Evolutionary conservation across 2,888 invertebrate species (phyloP).

Genomic region (Oligia latruncula): DNA sequence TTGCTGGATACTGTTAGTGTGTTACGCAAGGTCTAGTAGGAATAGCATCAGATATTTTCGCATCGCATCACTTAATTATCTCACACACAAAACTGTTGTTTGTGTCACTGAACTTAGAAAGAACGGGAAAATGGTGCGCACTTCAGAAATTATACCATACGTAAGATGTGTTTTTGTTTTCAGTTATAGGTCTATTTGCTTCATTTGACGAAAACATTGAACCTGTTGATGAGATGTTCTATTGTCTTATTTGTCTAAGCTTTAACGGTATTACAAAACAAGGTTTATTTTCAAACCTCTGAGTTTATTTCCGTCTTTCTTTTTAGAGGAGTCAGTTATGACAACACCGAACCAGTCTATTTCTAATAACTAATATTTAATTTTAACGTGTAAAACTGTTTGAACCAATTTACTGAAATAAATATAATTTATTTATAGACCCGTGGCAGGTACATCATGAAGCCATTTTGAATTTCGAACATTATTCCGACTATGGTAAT

Average conservation of each 20-base stretch:
- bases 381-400: too few relatives aligned
- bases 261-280: neutral
- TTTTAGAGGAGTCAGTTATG: neutral
- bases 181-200: neutral
- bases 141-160: constrained; percentile 14
- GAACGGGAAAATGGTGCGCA: constrained; percentile 33
- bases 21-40: neutral
- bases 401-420: too few relatives aligned
- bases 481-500: too few relatives aligned
- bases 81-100: constrained; percentile 6
- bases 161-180: constrained; percentile 42
- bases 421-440: too few relatives aligned
- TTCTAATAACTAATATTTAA: too few relatives aligned
- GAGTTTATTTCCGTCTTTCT: neutral
- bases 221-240: neutral
- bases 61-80: constrained; percentile 11
- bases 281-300: neutral
- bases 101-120: constrained; percentile 61
- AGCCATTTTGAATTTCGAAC: too few relatives aligned
- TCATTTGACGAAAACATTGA: neutral
- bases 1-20: neutral
- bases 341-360: neutral
- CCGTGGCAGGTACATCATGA: too few relatives aligned
- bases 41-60: constrained; percentile 18
- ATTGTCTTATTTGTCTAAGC: neutral